Evolutionary conservation across 2,888 invertebrate species (phyloP).

Genomic region (Allophyes oxyacanthae): DNA sequence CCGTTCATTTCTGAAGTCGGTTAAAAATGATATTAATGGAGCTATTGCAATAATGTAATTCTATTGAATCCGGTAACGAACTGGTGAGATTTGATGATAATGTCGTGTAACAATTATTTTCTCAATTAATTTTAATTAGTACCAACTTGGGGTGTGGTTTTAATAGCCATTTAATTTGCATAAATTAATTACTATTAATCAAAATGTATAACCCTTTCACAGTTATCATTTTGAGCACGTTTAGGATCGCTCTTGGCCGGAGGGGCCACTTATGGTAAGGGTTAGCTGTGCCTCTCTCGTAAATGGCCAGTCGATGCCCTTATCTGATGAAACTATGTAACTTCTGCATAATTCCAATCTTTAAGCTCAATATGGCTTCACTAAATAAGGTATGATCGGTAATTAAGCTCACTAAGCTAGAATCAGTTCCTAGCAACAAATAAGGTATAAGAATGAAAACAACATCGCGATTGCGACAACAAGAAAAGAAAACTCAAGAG

Average conservation of each 20-base stretch:
- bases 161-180: slow-evolving; percentile 14
- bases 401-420: slow-evolving; percentile 8
- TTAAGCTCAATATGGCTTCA: slow-evolving; percentile 13
- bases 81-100: too few species aligned
- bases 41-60: too few species aligned
- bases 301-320: slow-evolving; percentile 5
- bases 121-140: too few species aligned
- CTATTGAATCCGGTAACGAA: too few species aligned
- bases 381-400: slow-evolving; percentile 17
- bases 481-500: slow-evolving; percentile 6
- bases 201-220: slow-evolving; percentile 12
- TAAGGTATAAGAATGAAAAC: slow-evolving; percentile 30
- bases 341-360: slow-evolving; percentile 4
- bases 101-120: too few species aligned
- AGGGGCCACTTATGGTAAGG: background rate
- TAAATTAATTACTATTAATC: slow-evolving; percentile 25
- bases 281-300: too few species aligned
- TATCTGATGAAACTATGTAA: slow-evolving; percentile 13
- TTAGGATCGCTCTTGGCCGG: background rate
- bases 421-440: slow-evolving; percentile 18
- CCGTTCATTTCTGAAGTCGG: too few species aligned
- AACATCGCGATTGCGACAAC: background rate
- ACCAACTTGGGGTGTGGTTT: too few species aligned
- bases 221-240: slow-evolving; percentile 18
- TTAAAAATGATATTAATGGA: too few species aligned